These are phyloP conservation scores for Loris lydekkerianus DNA, from an alignment of 2,797 vertebrate species.

Conservation along the genomic window DNA sequence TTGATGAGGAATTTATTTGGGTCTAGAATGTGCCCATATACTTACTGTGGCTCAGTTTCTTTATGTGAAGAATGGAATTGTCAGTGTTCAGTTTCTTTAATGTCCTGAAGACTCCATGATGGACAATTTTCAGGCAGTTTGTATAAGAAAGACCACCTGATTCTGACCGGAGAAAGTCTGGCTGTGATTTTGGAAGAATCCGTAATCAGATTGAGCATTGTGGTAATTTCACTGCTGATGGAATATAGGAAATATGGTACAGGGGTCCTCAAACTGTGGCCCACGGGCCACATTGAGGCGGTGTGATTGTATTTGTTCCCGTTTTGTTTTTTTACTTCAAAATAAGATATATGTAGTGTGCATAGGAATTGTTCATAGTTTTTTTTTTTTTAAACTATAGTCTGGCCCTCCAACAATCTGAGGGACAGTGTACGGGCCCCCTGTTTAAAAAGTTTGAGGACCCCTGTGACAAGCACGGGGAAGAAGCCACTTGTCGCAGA, in stretches of 20 bases:
- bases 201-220: slow-evolving; percentile 20
- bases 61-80: not conserved
- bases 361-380: too few species aligned
- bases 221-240: slow-evolving; percentile 64
- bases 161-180: not conserved
- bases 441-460: too few species aligned
- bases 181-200: not conserved
- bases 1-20: not conserved
- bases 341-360: too few species aligned
- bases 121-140: not conserved
- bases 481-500: slow-evolving; percentile 66
- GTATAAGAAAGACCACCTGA: not conserved
- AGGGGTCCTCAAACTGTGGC: too few species aligned
- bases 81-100: not conserved
- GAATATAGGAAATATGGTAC: slow-evolving; percentile 51
- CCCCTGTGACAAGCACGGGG: slow-evolving; percentile 22
- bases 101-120: not conserved
- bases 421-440: too few species aligned
- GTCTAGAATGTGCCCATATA: not conserved
- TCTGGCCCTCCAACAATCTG: too few species aligned
- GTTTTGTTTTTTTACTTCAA: too few species aligned
- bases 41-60: slow-evolving; percentile 9
- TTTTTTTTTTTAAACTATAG: too few species aligned
- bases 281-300: too few species aligned
- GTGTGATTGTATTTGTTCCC: too few species aligned